A percentile compares a stretch with the other conserved stretches of the same genome.
These are phyloP conservation scores for Pluvianellus socialis DNA, from an alignment of 2,113 vertebrate genomes.

Conservation along the genomic window DNA sequence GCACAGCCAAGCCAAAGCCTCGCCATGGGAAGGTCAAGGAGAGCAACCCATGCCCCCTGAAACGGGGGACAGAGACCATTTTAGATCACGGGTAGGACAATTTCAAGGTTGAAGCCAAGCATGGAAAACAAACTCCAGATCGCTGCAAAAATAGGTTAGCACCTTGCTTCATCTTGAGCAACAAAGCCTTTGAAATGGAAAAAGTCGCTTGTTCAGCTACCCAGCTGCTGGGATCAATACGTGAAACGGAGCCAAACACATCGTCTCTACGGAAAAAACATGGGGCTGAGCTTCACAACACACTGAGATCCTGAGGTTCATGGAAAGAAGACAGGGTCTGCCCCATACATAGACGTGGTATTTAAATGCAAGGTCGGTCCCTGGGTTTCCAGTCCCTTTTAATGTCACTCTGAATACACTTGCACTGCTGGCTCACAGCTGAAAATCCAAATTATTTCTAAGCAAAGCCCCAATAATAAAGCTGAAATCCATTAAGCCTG, in stretches of 20 bases:
- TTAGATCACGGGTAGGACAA: neutral
- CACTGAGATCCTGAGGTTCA: neutral
- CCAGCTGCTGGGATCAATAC: neutral
- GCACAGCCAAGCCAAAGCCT: neutral
- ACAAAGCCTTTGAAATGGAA: neutral
- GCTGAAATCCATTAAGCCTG: slow-evolving; percentile 64
- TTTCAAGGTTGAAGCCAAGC: neutral
- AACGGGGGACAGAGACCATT: neutral
- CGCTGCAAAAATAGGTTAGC: neutral
- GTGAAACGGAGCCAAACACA: neutral
- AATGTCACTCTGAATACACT: neutral
- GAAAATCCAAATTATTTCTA: slow-evolving; percentile 62
- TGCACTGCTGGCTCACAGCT: neutral
- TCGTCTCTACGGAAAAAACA: neutral
- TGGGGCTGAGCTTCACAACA: neutral
- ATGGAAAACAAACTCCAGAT: neutral
- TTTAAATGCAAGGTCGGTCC: neutral
- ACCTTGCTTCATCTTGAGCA: neutral
- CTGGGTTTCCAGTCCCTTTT: neutral
- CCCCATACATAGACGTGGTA: neutral
- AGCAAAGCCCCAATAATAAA: slow-evolving; percentile 62
- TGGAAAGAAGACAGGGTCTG: neutral
- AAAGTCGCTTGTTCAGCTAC: neutral
- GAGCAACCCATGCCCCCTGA: neutral
- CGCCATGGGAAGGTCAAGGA: neutral